Evolutionary conservation across 2,888 invertebrate species (phyloP), one percentile per base, ranked within the genome.

Genomic region (Sminthurides aquaticus): DNA sequence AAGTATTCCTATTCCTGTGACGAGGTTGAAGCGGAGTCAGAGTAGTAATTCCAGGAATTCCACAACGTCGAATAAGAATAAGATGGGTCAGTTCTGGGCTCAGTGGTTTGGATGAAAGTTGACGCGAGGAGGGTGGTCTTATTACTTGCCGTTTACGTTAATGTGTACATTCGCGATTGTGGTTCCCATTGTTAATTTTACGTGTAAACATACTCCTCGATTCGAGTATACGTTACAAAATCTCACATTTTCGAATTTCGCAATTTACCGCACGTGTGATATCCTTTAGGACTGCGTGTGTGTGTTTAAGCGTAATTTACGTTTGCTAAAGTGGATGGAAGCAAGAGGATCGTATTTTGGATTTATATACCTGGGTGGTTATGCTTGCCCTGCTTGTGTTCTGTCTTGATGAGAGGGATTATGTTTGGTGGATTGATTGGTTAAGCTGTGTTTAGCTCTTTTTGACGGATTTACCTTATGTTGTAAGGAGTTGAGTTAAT

Each of bases 1-100:
- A 26, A 69, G 69, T 60, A 72, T 72, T 61, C 72, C 72, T 2
- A 67, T 72, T 60, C 70, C 72, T 49, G 69, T 72, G 8, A 68
- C 68, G n/a, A 61, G 72, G 57, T 66, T 72, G 59, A 72, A 72
- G 65, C 62, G 65, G n/a, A 65, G 67, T 22, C 66, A 69, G 54
- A 65, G 62, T 64, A 64, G 64, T 60, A 59, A 43, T 59, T 62
- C 64, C 27, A 56, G 60, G 43, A 58, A 57, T 29, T 49, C 60
- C 43, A 43, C 48, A 58, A 28, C 57, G 60, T 55, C 34, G 49
- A 66, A 57, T 55, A 67, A 59, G 49, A 67, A 64, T 24, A 65
- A 61, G 61, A 65, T 64, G 60, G 65, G 68, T 60, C 68, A 67
- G 29, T 62, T 69, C 54, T 71, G 67, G 69, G 69, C 68, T 58